Evolutionary conservation across 2,888 invertebrate genomes (phyloP).

Genomic region (Leptinotarsa haldemani): DNA sequence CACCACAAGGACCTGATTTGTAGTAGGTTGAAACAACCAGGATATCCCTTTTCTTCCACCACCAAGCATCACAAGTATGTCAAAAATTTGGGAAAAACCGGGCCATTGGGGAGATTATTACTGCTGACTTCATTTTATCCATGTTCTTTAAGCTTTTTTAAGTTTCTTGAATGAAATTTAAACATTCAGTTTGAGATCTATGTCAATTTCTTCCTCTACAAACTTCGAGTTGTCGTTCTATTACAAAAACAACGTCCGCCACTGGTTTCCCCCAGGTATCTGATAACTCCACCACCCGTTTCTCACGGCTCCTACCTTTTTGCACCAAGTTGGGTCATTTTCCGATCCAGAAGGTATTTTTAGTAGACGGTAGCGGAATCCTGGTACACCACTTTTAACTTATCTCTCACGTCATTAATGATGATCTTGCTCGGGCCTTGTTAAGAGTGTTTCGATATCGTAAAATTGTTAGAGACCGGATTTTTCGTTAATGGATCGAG

Average conservation of each 20-base stretch:
- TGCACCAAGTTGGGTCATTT: slow-evolving; percentile 20
- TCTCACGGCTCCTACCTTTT: slow-evolving; percentile 21
- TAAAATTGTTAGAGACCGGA: slow-evolving; percentile 57
- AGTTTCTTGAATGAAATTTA: no score
- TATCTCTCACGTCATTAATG: slow-evolving; percentile 60
- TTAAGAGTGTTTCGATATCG: slow-evolving; percentile 60
- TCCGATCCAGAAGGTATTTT: slow-evolving; percentile 57
- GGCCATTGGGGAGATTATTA: no score
- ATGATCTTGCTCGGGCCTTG: slow-evolving; percentile 61
- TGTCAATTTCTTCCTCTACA: no score
- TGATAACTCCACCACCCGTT: neutral
- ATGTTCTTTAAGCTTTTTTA: no score
- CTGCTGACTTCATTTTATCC: no score
- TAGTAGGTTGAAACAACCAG: no score
- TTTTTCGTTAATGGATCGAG: slow-evolving; percentile 62
- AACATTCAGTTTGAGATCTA: no score
- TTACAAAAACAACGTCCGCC: neutral
- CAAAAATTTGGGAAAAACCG: no score
- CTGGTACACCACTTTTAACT: slow-evolving; percentile 62
- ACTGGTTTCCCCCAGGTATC: slow-evolving; percentile 3
- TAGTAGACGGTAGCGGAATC: slow-evolving; percentile 64
- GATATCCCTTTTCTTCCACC: no score
- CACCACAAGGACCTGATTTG: no score
- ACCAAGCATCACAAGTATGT: no score
- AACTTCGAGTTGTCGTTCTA: no score